A percentile compares a stretch with the other conserved stretches of the same genome.
phyloP scores from a whole-genome alignment of 2,113 vertebrate genomes.

The Chaetodon trifascialis region DNA sequence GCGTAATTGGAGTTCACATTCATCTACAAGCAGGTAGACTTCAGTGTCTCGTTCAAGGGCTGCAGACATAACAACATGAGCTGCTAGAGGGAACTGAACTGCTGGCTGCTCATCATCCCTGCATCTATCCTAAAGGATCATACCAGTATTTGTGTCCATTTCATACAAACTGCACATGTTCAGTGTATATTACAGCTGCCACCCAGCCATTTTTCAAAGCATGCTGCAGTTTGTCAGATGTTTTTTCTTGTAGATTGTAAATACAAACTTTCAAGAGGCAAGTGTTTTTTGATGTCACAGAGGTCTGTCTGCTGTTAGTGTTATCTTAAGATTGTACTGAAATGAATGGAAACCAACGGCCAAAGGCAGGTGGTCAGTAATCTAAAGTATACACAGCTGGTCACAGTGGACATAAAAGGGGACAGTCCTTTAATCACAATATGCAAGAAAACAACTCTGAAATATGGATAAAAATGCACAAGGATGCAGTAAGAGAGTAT shows the following conservation, averaged over 20 bases:
- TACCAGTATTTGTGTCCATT: neutral
- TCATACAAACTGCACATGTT: neutral
- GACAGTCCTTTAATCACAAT: neutral
- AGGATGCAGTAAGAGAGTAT: slow-evolving; percentile 73
- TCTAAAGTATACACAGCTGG: neutral
- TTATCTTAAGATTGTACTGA: neutral
- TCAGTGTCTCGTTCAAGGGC: neutral
- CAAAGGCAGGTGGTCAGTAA: neutral
- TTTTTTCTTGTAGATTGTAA: neutral
- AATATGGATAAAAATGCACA: slow-evolving; percentile 35
- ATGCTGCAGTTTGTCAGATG: neutral
- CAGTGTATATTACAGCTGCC: neutral
- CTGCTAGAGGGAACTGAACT: neutral
- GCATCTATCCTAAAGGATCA: neutral
- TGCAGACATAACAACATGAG: neutral
- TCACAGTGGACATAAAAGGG: neutral
- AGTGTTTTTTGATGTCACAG: neutral
- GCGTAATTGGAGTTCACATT: neutral
- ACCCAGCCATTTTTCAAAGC: neutral
- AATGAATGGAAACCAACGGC: neutral
- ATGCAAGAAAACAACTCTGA: neutral
- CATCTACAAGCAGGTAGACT: neutral
- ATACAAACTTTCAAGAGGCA: neutral
- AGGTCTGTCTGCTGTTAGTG: neutral
- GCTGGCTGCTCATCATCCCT: neutral